phyloP scores from a whole-genome alignment of 2,888 invertebrate genomes.

The Lasioglossum malachurum region DNA sequence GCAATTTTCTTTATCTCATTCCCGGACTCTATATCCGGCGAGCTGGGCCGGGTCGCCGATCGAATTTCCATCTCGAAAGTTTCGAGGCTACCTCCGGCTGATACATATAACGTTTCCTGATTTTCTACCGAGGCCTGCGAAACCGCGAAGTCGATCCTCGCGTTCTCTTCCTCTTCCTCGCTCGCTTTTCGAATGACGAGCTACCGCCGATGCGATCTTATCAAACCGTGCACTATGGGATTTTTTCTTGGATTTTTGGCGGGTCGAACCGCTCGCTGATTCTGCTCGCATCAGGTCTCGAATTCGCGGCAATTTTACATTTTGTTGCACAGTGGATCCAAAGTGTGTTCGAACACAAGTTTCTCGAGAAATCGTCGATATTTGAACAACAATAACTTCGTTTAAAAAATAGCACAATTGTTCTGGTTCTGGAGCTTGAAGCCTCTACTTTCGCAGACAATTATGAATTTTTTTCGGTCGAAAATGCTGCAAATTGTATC shows the following conservation, averaged over 20 bases:
- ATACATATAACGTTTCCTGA: constrained; percentile 54
- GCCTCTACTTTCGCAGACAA: no score
- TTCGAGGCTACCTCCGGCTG: constrained; percentile 38
- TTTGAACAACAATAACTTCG: no score
- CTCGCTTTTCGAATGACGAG: not conserved
- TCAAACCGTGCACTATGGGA: not conserved
- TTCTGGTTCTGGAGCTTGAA: no score
- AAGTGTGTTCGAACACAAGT: no score
- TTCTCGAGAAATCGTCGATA: no score
- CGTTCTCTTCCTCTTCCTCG: not conserved
- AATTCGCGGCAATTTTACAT: no score
- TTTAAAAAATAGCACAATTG: no score
- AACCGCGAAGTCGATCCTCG: constrained; percentile 33
- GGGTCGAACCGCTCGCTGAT: not conserved
- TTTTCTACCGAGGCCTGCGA: constrained; percentile 40
- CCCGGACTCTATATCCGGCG: constrained; percentile 54
- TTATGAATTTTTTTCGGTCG: no score
- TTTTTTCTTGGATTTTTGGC: not conserved
- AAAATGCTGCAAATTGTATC: no score
- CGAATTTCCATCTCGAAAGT: constrained; percentile 69
- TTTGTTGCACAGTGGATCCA: no score
- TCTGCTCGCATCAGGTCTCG: no score
- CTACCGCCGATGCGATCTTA: constrained; percentile 24
- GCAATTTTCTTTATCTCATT: constrained; percentile 82
- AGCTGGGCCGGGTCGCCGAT: constrained; percentile 58